These are phyloP conservation scores for Nesoenas mayeri DNA, from an alignment of 2,113 vertebrate genomes.

Conservation along the genomic window DNA sequence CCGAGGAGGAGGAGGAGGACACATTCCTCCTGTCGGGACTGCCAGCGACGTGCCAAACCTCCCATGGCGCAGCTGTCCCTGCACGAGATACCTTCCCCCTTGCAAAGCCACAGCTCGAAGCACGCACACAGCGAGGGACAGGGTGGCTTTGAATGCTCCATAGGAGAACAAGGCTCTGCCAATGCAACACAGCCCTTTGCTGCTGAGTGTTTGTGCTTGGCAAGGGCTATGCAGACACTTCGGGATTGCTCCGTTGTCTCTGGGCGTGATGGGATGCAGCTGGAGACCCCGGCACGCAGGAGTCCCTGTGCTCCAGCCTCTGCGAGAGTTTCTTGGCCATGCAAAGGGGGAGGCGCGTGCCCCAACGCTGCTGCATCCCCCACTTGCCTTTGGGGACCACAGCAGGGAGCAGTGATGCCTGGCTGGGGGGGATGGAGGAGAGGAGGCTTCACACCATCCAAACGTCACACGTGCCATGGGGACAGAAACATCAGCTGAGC, in stretches of 20 bases:
- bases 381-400: background rate
- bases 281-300: background rate
- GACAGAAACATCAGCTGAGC: background rate
- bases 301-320: background rate
- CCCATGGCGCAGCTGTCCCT: background rate
- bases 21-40: background rate
- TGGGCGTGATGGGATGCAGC: background rate
- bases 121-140: background rate
- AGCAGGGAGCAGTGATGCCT: accelerated
- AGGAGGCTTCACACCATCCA: background rate
- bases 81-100: background rate
- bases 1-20: background rate
- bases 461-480: background rate
- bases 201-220: background rate
- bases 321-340: background rate
- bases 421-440: background rate
- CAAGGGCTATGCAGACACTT: background rate
- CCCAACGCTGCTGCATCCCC: background rate
- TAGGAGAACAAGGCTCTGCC: background rate
- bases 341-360: background rate
- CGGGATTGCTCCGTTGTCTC: background rate
- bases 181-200: background rate
- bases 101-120: background rate
- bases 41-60: background rate
- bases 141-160: background rate